Percentiles rank a stretch among this genome's conserved stretches.
Conservation (phyloP, 2,797 vertebrate genomes). For the Chrosomus eos region DNA sequence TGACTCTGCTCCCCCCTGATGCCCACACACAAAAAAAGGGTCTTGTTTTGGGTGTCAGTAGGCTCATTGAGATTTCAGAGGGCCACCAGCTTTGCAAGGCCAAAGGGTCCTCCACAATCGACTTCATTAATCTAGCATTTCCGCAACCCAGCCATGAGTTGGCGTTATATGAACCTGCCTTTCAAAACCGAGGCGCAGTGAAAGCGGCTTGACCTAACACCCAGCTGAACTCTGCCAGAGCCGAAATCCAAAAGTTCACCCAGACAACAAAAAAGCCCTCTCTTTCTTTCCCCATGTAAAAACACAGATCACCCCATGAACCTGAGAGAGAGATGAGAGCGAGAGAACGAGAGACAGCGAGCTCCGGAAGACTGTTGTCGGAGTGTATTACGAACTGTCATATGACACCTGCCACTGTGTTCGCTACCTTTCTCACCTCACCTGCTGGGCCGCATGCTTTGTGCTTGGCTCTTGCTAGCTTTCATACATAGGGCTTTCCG, state of each 20-base stretch:
- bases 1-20: constrained; percentile 48
- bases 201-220: constrained; percentile 63
- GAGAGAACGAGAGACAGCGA: constrained; percentile 19
- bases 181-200: constrained; percentile 55
- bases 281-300: constrained; percentile 57
- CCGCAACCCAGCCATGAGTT: constrained; percentile 65
- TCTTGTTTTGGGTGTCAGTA: constrained; percentile 63
- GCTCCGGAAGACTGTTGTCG: constrained; percentile 58
- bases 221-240: constrained; percentile 54
- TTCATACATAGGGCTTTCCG: constrained; percentile 42
- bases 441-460: constrained; percentile 41
- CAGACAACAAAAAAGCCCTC: constrained; percentile 63
- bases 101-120: constrained; percentile 66
- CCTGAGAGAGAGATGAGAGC: constrained; percentile 32
- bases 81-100: constrained; percentile 68
- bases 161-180: constrained; percentile 71
- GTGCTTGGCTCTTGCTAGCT: constrained; percentile 36
- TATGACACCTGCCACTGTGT: constrained; percentile 50
- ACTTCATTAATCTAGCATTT: constrained; percentile 70
- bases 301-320: constrained; percentile 59
- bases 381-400: constrained; percentile 55
- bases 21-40: constrained; percentile 55
- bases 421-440: constrained; percentile 59
- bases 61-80: constrained; percentile 65
- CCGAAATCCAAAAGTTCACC: constrained; percentile 62